Evolutionary conservation across 1,140 invertebrate species (phyloP).

Genomic region (Protaetia brevitarsis): DNA sequence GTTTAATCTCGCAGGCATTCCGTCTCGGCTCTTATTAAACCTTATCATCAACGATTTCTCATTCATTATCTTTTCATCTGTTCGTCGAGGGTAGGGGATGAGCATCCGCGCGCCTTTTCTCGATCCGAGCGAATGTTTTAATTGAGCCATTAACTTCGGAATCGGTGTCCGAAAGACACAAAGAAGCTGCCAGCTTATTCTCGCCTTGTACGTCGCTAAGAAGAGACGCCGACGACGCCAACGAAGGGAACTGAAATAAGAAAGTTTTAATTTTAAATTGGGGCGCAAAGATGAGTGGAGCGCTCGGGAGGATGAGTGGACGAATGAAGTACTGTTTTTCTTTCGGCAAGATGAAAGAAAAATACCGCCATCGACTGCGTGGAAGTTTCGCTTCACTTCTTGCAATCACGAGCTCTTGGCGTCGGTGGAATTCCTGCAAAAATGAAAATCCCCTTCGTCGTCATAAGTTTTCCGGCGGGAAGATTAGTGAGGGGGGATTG

Average conservation of each 20-base stretch:
- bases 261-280: not conserved
- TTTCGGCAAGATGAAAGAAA: not conserved
- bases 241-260: not conserved
- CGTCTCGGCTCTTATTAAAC: conserved; percentile 10
- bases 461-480: not conserved
- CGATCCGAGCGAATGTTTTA: not conserved
- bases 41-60: conserved; percentile 8
- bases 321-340: not conserved
- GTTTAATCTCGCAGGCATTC: no score
- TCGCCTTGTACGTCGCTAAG: not conserved
- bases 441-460: not conserved
- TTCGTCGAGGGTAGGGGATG: not conserved
- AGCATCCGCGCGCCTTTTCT: not conserved
- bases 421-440: not conserved
- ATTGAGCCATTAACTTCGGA: conserved; percentile 16
- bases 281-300: not conserved
- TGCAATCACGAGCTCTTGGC: not conserved
- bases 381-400: not conserved
- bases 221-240: no score
- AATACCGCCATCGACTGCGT: not conserved
- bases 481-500: not conserved
- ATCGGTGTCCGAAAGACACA: conserved; percentile 12
- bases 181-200: not conserved
- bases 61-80: conserved; percentile 18
- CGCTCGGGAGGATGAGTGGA: not conserved